Evolutionary conservation across 2,113 vertebrate species (phyloP).

Genomic region (Trinectes maculatus): DNA sequence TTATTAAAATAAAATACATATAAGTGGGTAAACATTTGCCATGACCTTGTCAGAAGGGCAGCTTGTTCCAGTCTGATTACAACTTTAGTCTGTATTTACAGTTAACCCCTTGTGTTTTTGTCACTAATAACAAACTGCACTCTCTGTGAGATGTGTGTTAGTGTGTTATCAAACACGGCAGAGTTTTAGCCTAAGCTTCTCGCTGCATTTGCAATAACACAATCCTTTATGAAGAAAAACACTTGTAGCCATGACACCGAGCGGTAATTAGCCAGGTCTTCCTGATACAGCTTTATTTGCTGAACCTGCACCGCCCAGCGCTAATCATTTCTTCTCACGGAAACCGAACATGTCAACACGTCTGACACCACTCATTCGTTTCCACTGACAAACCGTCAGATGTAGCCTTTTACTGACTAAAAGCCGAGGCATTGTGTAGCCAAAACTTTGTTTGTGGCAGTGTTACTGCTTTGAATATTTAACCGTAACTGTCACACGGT

Average conservation of each 20-base stretch:
- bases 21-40: background rate
- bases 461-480: no score
- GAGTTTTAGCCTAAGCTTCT: no score
- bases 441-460: no score
- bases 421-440: no score
- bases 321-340: background rate
- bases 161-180: background rate
- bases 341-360: slow-evolving; percentile 13
- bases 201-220: no score
- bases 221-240: no score
- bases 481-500: no score
- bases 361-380: no score
- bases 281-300: background rate
- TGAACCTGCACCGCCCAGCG: background rate
- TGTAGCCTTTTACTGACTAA: no score
- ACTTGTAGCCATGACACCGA: background rate
- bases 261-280: background rate
- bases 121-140: background rate
- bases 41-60: background rate
- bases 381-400: no score
- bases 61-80: slow-evolving; percentile 28
- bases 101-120: background rate
- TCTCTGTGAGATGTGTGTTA: background rate
- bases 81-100: no score
- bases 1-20: background rate